Base-by-base conservation (phyloP, 2,113 vertebrate species). In the Globicephala melas region DNA sequence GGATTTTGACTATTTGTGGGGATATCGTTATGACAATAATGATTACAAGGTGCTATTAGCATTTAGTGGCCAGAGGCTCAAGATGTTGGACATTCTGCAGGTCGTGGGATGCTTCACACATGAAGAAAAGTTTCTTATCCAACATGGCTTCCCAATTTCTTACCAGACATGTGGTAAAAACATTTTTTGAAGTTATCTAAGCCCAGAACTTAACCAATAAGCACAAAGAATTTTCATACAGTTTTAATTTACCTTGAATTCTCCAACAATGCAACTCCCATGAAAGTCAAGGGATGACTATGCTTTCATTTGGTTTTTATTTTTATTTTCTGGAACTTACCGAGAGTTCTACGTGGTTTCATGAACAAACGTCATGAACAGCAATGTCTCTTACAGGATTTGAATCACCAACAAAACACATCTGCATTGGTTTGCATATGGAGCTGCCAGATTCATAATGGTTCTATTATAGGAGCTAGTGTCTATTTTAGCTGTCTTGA, bases 231-330 rank as follows among this genome's bases (percentile, higher is more conserved):
- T 85, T 68, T 89, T 95, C 12, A 80, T 44, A 25, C 3, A 91
- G n/a, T 90, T 91, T 90, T 92, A 95, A 62, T 79, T 87, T 67
- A 76, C 20, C 21, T 47, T 21, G 7, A 90, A 92, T 83, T 87
- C n/a, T 92, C 73, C 9, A 83, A 91, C n/a, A 83, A 70, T 58
- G 2, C 4, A 68, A 77, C 23, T 79, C 58, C 26, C 31, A 74
- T 63, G 28, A 71, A 94, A 67, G 14, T 50, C 31, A 76, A 47
- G n/a, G 25, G 4, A 97, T 65, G 11, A 70, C 81, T 65, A 28
- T 47, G 38, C 23, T 77, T 79, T 76, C 28, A 14, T 38, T 63
- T 67, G 38, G 73, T 36, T 68, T 68, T 68, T 68, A n/a, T n/a
- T 68, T 76, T 62, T 77, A 88, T 53, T 93, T 55, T 76, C 87